These are phyloP conservation scores for Drosophila orosa DNA, from an alignment of 1,140 invertebrate species.

Conservation along the genomic window DNA sequence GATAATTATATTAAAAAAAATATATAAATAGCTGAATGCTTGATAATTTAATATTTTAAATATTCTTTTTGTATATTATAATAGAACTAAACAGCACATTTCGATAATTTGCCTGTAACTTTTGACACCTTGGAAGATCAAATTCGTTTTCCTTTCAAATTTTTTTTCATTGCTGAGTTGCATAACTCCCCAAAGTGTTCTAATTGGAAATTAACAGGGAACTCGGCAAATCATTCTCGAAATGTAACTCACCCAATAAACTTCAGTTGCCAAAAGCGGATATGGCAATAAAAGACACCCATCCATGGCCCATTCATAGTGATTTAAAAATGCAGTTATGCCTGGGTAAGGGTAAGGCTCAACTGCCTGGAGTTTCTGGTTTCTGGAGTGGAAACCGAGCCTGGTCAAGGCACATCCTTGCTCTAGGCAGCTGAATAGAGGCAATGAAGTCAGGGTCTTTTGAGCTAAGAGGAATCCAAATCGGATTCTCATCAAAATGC, in stretches of 20 bases:
- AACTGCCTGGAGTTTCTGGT: neutral
- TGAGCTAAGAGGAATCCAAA: conserved; percentile 31
- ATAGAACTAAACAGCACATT: too few species aligned
- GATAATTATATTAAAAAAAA: neutral
- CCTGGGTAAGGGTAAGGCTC: conserved; percentile 11
- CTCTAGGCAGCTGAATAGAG: conserved; percentile 23
- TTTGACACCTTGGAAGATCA: too few species aligned
- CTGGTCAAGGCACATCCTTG: conserved; percentile 19
- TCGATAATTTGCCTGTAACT: too few species aligned
- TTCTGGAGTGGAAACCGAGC: conserved; percentile 3
- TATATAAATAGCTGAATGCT: neutral
- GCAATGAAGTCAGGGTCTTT: conserved; percentile 13
- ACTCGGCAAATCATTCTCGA: neutral
- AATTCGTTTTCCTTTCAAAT: too few species aligned
- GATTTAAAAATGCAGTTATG: conserved; percentile 64
- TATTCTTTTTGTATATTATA: too few species aligned
- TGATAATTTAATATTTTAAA: neutral
- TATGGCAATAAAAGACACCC: conserved; percentile 16
- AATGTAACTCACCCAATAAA: neutral
- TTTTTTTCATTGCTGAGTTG: neutral
- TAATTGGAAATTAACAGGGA: conserved; percentile 7
- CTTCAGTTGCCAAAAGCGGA: neutral
- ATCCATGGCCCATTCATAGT: conserved; percentile 44
- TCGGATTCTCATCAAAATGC: conserved; percentile 48
- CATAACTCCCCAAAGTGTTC: neutral